Evolutionary conservation across 2,888 invertebrate species (phyloP), one percentile per base, ranked within the genome.

Genomic region (Elegia similella): DNA sequence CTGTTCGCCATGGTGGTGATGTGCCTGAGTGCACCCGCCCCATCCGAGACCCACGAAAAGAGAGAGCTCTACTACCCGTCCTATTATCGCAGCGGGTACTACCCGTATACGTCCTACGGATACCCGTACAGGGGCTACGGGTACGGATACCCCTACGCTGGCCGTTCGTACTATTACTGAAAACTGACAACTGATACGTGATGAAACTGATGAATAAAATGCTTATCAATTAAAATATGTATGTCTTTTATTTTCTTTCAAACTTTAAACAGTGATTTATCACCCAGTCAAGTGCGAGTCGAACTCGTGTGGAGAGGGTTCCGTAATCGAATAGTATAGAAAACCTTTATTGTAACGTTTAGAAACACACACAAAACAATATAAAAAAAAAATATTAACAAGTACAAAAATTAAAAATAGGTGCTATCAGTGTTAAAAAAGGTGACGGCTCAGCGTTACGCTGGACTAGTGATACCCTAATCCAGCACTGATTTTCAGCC

Each of bases 1-100:
- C 55, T 55, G 23, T 29, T 55, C 8, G 55, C 47, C 13, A 55
- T 55, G 47, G 38, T 47, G 42, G 55, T 46, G 42, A 46, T 46
- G 23, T 17, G 32, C 44, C 50, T 50, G 10, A 34, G 50, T 34
- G 50, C 34, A 16, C 50, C 50, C 0, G 12, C 34, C 3, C 53
- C 53, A 2, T 13, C 53, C 0, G 53, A 53, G 23, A 43, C 53
- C 30, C 53, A 53, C 30, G 53, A 53, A 7, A 53, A 53, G 16
- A 23, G 53, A 8, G 2, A 8, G 2, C 43, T 43, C 2, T 43
- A 29, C n/a, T 42, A 42, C 53, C 53, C 53, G 13, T 17, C 43
- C 6, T 7, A 30, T 6, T 50, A 34, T 34, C 50, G 50, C 12
- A 10, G 23, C 17, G 38, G 46, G 29, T 29, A 29, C 34, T 38